Evolutionary conservation across 2,888 invertebrate genomes (phyloP).

Genomic region (Ormyrus thymus): DNA sequence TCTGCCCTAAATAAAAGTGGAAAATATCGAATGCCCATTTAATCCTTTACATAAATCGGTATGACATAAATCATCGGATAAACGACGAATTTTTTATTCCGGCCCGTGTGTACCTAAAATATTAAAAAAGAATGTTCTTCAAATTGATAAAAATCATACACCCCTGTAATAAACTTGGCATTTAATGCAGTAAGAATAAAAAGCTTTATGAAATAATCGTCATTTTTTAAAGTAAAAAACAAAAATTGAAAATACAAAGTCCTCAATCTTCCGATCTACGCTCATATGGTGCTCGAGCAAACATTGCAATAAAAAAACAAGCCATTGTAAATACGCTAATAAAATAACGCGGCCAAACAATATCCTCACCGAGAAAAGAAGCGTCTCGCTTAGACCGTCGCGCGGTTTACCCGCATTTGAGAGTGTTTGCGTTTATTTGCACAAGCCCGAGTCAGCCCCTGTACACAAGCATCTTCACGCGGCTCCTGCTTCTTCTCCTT

Average conservation of each 20-base stretch:
- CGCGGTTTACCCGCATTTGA: not conserved
- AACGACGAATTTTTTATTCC: slow-evolving; percentile 20
- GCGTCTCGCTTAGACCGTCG: not conserved
- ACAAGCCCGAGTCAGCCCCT: slow-evolving; percentile 2
- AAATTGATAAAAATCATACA: too few species aligned
- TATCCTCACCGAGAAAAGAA: slow-evolving; percentile 8
- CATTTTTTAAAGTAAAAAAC: not conserved
- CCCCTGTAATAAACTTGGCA: slow-evolving; percentile 7
- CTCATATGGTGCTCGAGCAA: too few species aligned
- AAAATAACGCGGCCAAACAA: slow-evolving; percentile 9
- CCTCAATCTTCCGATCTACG: too few species aligned
- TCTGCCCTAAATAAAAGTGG: slow-evolving; percentile 13
- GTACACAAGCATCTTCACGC: slow-evolving; percentile 15
- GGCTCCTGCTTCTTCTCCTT: slow-evolving; percentile 6
- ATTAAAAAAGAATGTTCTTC: too few species aligned
- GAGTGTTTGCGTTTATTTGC: not conserved
- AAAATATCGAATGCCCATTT: slow-evolving; percentile 30
- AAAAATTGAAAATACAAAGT: too few species aligned
- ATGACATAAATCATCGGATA: slow-evolving; percentile 30
- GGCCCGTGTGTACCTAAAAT: not conserved
- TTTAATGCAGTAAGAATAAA: not conserved
- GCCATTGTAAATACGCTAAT: slow-evolving; percentile 19
- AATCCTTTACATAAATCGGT: slow-evolving; percentile 29
- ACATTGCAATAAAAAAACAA: too few species aligned
- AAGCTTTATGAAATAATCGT: not conserved